Conservation (phyloP, 2,888 invertebrate genomes). For the Drosophila monieri region DNA sequence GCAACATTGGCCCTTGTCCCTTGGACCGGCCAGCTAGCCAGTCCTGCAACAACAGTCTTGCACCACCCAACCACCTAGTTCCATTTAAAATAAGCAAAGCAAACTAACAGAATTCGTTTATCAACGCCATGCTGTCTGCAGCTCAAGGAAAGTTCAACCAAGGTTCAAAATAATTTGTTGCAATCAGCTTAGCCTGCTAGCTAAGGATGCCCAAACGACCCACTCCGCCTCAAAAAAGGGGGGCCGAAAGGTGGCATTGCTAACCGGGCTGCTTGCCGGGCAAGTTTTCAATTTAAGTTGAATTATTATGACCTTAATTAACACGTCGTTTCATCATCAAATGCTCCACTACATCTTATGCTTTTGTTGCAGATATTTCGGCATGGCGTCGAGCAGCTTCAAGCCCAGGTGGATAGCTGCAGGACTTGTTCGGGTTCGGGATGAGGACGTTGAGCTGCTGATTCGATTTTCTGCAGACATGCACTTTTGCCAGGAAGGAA, state of each 20-base stretch:
- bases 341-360: constrained; percentile 75
- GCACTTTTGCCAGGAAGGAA: constrained; percentile 68
- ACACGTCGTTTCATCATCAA: constrained; percentile 82
- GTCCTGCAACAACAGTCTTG: constrained; percentile 8
- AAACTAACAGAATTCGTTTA: constrained; percentile 79
- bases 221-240: not conserved
- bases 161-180: constrained; percentile 79
- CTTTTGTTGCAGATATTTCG: constrained; percentile 75
- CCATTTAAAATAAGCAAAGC: constrained; percentile 74
- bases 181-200: constrained; percentile 75
- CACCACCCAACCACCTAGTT: constrained; percentile 35
- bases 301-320: constrained; percentile 83
- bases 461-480: constrained; percentile 81
- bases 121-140: constrained; percentile 70
- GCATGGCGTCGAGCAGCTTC: constrained; percentile 51
- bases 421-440: constrained; percentile 6
- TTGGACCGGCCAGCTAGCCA: constrained; percentile 6
- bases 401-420: constrained; percentile 7
- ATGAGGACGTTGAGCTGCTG: constrained; percentile 61
- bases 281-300: constrained; percentile 79
- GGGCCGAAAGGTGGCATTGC: not conserved
- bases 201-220: constrained; percentile 39
- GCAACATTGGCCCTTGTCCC: constrained; percentile 56
- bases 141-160: constrained; percentile 74
- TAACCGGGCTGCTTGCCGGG: constrained; percentile 34